Percentiles rank a stretch among this genome's conserved stretches.
Conservation (phyloP, 2,113 vertebrate genomes). For the Zootoca vivipara region DNA sequence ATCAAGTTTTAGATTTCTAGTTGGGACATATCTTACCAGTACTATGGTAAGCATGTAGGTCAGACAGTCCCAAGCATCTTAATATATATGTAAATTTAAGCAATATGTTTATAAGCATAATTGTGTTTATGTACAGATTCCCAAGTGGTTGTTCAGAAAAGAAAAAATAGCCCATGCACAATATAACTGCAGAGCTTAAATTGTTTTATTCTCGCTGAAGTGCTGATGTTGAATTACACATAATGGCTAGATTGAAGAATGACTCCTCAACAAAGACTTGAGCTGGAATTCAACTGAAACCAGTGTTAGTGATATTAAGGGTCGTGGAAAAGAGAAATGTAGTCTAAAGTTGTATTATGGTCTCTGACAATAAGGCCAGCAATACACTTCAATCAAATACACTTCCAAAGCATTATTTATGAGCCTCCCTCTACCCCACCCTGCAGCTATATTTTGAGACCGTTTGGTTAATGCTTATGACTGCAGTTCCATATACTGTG, state of each 20-base stretch:
- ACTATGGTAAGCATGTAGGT: background rate
- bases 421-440: background rate
- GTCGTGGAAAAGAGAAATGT: conserved; percentile 41
- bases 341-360: conserved; percentile 55
- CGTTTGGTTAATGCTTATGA: conserved; percentile 27
- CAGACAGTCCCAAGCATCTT: rapidly evolving
- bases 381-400: conserved; percentile 47
- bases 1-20: background rate
- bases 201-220: conserved; percentile 57
- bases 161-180: background rate
- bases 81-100: background rate
- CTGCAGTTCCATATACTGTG: background rate
- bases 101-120: background rate
- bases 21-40: no score
- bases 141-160: background rate
- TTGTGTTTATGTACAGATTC: conserved; percentile 12
- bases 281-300: conserved; percentile 63
- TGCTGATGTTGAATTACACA: conserved; percentile 48
- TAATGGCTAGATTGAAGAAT: conserved; percentile 61
- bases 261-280: conserved; percentile 58
- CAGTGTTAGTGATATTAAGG: conserved; percentile 56
- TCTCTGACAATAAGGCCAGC: conserved; percentile 37
- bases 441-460: conserved; percentile 5
- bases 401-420: conserved; percentile 27
- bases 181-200: conserved; percentile 16